Evolutionary conservation across 1,140 invertebrate genomes (phyloP).

Genomic region (Caerostris extrusa): DNA sequence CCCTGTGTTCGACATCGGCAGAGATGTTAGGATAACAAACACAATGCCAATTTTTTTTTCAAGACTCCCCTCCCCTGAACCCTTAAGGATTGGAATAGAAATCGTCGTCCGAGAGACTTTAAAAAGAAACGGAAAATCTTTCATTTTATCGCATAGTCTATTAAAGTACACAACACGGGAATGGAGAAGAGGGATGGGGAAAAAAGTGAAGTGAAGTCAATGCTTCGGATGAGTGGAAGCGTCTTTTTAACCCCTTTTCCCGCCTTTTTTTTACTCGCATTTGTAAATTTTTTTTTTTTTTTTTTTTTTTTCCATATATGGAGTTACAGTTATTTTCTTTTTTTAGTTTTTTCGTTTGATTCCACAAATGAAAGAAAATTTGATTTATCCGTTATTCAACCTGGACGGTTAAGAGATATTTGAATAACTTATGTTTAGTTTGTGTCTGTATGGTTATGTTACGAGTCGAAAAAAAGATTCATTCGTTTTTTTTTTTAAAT

Average conservation of each 20-base stretch:
- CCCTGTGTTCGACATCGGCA: slow-evolving; percentile 14
- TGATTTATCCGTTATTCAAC: too few relatives aligned
- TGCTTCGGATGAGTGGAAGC: background rate
- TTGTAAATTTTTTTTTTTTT: too few relatives aligned
- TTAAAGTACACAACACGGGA: slow-evolving; percentile 30
- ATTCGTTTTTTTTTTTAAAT: too few relatives aligned
- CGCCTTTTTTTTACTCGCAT: too few relatives aligned
- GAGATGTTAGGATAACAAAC: slow-evolving; percentile 56
- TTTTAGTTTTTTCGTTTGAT: too few relatives aligned
- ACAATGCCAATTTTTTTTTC: slow-evolving; percentile 20
- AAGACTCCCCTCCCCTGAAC: background rate
- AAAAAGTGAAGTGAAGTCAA: slow-evolving; percentile 23
- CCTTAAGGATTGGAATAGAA: background rate
- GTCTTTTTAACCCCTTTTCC: background rate
- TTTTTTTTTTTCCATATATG: too few relatives aligned
- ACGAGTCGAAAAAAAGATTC: too few relatives aligned
- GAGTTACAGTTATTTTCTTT: too few relatives aligned
- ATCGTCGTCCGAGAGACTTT: slow-evolving; percentile 19
- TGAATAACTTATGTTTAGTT: too few relatives aligned
- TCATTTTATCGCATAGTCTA: slow-evolving; percentile 36
- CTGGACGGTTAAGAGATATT: too few relatives aligned
- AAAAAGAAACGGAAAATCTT: slow-evolving; percentile 56
- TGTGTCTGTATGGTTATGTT: too few relatives aligned
- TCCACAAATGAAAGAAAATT: too few relatives aligned
- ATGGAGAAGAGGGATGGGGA: background rate